phyloP scores from a whole-genome alignment of 1,140 invertebrate species.

The Piezodorus guildinii region DNA sequence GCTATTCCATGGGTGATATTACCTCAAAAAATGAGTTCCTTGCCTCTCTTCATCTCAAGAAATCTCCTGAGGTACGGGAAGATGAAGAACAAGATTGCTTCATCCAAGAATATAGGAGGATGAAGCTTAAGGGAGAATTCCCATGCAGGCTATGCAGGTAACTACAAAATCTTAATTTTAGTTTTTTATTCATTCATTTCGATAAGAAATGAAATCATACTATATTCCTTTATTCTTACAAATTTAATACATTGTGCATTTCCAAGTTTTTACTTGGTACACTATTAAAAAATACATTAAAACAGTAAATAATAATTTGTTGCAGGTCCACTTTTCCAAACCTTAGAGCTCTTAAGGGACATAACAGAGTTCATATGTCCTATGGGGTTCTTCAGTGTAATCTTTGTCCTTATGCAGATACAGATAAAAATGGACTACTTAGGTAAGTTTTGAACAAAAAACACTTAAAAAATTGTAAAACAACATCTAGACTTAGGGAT shows the following conservation, averaged over 20 bases:
- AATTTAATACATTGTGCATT: too few relatives aligned
- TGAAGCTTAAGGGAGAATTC: slow-evolving; percentile 78
- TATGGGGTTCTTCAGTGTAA: slow-evolving; percentile 66
- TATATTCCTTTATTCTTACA: too few relatives aligned
- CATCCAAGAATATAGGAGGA: slow-evolving; percentile 63
- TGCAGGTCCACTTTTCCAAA: slow-evolving; percentile 64
- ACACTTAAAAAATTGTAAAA: too few relatives aligned
- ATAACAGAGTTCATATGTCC: slow-evolving; percentile 62
- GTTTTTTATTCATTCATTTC: background rate
- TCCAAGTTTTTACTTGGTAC: too few relatives aligned
- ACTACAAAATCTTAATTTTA: background rate
- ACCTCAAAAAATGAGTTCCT: slow-evolving; percentile 6
- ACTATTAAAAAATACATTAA: too few relatives aligned
- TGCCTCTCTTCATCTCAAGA: background rate
- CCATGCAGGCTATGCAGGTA: slow-evolving; percentile 67
- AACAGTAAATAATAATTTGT: background rate
- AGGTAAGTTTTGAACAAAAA: background rate
- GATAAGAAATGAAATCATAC: too few relatives aligned
- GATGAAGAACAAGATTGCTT: slow-evolving; percentile 72
- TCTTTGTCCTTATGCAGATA: slow-evolving; percentile 79
- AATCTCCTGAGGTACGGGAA: background rate
- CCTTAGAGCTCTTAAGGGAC: slow-evolving; percentile 76
- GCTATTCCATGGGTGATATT: background rate
- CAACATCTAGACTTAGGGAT: too few relatives aligned
- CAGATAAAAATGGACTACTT: slow-evolving; percentile 67